These are phyloP conservation scores for Hippopotamyrus pictus DNA, from an alignment of 2,797 vertebrate species.

Conservation along the genomic window DNA sequence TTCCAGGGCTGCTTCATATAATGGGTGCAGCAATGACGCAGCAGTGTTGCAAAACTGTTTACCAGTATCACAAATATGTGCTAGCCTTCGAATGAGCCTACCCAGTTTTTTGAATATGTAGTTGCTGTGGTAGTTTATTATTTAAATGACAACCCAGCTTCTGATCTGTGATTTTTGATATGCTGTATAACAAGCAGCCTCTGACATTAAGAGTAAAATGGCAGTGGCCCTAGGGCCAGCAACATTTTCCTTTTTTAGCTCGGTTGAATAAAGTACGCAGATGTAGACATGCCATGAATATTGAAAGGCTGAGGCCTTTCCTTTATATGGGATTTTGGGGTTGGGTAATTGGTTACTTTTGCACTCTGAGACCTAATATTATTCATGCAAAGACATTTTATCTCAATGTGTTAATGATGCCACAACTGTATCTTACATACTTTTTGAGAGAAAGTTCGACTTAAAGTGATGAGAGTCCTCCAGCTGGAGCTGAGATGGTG, in stretches of 20 bases:
- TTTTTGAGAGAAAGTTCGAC: neutral
- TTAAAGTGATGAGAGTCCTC: neutral
- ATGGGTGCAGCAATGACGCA: neutral
- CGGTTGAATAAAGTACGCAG: neutral
- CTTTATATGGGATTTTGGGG: neutral
- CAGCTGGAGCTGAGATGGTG: neutral
- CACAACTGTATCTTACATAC: neutral
- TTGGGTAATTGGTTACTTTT: neutral
- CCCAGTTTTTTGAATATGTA: neutral
- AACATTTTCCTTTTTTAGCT: neutral
- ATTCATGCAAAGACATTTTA: neutral
- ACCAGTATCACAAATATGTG: neutral
- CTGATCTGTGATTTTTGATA: conserved; percentile 6
- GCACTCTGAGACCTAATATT: neutral
- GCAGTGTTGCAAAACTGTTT: neutral
- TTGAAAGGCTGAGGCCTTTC: neutral
- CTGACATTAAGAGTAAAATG: conserved; percentile 15
- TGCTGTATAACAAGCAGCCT: neutral
- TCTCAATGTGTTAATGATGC: neutral
- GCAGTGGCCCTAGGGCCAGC: neutral
- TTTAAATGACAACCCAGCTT: conserved; percentile 3
- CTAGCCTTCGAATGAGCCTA: neutral
- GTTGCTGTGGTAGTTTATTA: neutral
- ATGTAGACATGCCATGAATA: conserved; percentile 2
- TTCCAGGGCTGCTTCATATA: neutral